Conservation (phyloP, 2,113 vertebrate species). For the Tragelaphus imberbis region DNA sequence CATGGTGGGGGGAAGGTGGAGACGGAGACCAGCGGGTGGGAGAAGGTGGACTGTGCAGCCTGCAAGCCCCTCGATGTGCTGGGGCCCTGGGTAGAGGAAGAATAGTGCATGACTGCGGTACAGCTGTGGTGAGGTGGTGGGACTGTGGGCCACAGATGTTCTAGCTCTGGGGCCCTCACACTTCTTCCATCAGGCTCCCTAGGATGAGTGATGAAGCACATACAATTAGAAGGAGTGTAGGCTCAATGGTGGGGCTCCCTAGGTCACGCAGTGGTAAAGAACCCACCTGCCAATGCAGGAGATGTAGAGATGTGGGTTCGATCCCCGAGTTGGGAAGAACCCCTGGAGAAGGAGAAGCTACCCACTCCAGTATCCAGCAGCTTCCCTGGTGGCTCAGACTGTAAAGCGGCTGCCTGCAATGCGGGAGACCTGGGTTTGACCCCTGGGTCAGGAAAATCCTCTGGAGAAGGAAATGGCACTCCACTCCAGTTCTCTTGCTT, state of each 20-base stretch:
- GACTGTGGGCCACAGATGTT: neutral
- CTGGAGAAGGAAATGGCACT: neutral
- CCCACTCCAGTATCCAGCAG: neutral
- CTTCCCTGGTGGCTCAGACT: neutral
- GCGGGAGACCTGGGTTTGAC: neutral
- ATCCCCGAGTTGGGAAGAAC: neutral
- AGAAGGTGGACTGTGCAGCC: neutral
- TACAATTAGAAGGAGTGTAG: neutral
- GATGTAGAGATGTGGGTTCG: neutral
- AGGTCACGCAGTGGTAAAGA: neutral
- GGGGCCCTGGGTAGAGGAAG: neutral
- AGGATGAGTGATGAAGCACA: neutral
- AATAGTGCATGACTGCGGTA: rapidly evolving
- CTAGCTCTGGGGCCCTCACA: neutral
- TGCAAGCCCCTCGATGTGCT: neutral
- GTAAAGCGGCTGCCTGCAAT: neutral
- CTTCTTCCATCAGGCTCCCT: neutral
- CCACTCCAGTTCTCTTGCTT: neutral
- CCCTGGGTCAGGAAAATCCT: neutral
- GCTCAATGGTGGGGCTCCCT: neutral
- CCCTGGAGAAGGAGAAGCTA: neutral
- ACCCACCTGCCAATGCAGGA: neutral
- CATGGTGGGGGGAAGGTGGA: rapidly evolving
- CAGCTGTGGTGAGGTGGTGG: no score
- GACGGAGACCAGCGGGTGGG: neutral